Conservation (phyloP, 2,113 vertebrate species). For the Podilymbus podiceps region DNA sequence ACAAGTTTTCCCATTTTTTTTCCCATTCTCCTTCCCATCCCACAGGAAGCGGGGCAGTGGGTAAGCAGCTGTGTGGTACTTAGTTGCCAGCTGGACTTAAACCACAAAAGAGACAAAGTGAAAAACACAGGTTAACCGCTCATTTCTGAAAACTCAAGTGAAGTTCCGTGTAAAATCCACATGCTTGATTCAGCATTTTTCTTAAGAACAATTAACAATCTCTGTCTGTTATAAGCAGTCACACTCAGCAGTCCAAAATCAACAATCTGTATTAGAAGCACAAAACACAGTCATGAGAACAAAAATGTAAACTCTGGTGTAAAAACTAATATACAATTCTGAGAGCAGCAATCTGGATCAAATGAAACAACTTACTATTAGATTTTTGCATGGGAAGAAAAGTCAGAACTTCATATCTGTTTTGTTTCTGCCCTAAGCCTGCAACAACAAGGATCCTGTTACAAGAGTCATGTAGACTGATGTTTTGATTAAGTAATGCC, state of each 20-base stretch:
- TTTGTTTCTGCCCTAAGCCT: neutral
- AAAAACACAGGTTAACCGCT: neutral
- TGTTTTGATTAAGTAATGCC: neutral
- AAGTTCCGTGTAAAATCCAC: neutral
- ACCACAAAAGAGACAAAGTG: too few relatives aligned
- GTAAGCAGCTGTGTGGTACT: too few relatives aligned
- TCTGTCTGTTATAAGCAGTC: neutral
- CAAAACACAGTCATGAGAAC: neutral
- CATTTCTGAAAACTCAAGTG: neutral
- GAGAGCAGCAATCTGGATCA: neutral
- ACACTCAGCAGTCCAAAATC: neutral
- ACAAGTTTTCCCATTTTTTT: too few relatives aligned
- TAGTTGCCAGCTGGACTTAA: too few relatives aligned
- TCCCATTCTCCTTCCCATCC: too few relatives aligned
- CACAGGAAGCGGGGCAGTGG: too few relatives aligned
- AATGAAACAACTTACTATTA: neutral
- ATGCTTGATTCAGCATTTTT: neutral
- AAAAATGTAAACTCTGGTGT: neutral
- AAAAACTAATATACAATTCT: neutral
- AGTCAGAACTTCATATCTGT: neutral
- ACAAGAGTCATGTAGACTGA: neutral
- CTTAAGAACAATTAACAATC: neutral
- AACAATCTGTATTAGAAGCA: neutral
- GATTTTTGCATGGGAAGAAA: neutral
- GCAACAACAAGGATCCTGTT: neutral